A percentile compares a stretch with the other conserved stretches of the same genome.
These are phyloP conservation scores for Tetraneura akinire DNA, from an alignment of 1,140 invertebrate genomes.

Conservation along the genomic window DNA sequence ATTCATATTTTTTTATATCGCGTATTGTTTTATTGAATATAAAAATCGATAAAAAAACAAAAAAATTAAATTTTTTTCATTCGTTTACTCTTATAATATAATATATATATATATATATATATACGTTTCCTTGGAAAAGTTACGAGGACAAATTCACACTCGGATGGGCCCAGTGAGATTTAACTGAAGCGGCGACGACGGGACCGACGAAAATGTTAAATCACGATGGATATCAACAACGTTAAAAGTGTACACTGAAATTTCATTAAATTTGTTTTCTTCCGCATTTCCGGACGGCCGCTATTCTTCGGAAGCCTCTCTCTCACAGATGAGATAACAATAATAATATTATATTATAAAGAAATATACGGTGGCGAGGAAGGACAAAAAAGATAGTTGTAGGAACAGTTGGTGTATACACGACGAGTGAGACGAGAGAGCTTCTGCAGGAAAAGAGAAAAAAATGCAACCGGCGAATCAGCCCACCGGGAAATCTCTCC, in stretches of 20 bases:
- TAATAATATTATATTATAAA: slow-evolving; percentile 14
- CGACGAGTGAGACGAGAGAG: background rate
- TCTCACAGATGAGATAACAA: slow-evolving; percentile 43
- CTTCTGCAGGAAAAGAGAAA: background rate
- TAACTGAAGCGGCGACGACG: background rate
- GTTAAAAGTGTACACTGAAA: slow-evolving; percentile 11
- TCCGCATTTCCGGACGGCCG: slow-evolving; percentile 12
- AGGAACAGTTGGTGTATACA: too few species aligned
- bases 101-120: too few species aligned
- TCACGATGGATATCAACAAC: slow-evolving; percentile 13
- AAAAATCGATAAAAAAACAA: too few species aligned
- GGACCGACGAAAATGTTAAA: slow-evolving; percentile 8
- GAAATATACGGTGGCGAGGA: background rate
- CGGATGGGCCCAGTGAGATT: background rate
- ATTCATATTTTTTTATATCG: too few species aligned
- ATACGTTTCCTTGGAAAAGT: background rate
- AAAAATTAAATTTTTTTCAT: too few species aligned
- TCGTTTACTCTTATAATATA: too few species aligned
- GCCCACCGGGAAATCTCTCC: slow-evolving; percentile 28
- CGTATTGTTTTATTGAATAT: too few species aligned
- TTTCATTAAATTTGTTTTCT: slow-evolving; percentile 43
- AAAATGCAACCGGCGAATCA: slow-evolving; percentile 20
- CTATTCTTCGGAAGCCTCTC: background rate
- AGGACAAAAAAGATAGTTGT: background rate
- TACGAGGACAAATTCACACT: background rate